Percentiles rank a stretch among this genome's conserved stretches.
Conservation (phyloP, 2,888 invertebrate genomes). For the Drosophila helvetica region DNA sequence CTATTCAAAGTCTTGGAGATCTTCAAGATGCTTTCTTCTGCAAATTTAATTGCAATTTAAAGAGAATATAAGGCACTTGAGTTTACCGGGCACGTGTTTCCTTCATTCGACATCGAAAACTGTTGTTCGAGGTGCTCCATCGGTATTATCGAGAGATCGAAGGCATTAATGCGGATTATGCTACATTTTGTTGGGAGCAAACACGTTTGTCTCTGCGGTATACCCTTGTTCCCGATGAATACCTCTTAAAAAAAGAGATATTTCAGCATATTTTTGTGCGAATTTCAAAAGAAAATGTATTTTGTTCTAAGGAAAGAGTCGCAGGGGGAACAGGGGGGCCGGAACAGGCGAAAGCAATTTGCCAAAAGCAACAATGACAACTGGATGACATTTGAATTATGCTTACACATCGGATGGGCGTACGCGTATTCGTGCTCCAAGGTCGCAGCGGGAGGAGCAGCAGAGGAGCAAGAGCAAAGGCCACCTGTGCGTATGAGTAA, state of each 20-base stretch:
- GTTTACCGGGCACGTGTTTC: no score
- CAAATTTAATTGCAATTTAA: no score
- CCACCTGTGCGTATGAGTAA: slow-evolving; percentile 60
- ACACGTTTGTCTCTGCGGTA: no score
- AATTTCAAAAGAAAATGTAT: not conserved
- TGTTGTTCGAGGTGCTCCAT: no score
- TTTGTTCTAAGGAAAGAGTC: not conserved
- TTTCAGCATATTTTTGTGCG: not conserved
- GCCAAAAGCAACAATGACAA: slow-evolving; percentile 41
- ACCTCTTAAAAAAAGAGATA: not conserved
- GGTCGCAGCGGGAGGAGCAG: slow-evolving; percentile 16
- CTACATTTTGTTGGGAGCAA: no score
- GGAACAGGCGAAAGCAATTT: slow-evolving; percentile 22
- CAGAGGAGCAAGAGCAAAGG: not conserved
- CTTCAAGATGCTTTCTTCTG: no score
- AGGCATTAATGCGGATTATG: no score
- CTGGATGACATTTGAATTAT: slow-evolving; percentile 62
- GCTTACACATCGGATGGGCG: slow-evolving; percentile 38
- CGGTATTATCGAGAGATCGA: no score
- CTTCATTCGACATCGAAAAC: no score
- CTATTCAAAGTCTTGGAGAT: no score
- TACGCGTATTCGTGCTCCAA: slow-evolving; percentile 21
- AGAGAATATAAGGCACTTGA: no score
- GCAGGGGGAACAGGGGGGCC: not conserved
- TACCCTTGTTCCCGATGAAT: not conserved